These are phyloP conservation scores for Cyrtodaria siliqua DNA, from an alignment of 2,888 invertebrate species.

Conservation along the genomic window DNA sequence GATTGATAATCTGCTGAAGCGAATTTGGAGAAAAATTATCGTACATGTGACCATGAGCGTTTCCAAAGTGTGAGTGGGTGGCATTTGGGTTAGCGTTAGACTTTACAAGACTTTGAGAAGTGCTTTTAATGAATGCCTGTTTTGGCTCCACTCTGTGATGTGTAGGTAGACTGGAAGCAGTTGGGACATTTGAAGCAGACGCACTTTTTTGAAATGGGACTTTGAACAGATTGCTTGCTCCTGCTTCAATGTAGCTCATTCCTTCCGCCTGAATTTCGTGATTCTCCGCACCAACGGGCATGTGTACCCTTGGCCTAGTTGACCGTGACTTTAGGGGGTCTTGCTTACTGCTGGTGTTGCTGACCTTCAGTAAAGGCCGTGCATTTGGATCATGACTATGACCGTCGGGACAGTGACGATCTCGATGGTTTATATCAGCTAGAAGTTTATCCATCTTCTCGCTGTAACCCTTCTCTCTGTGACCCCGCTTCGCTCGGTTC, in stretches of 20 bases:
- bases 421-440: slow-evolving; percentile 67
- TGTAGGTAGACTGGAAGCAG: slow-evolving; percentile 42
- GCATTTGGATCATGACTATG: slow-evolving; percentile 66
- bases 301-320: slow-evolving; percentile 65
- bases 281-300: slow-evolving; percentile 72
- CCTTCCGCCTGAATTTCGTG: slow-evolving; percentile 56
- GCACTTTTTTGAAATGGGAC: slow-evolving; percentile 61
- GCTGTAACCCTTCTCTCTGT: slow-evolving; percentile 33
- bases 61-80: slow-evolving; percentile 28
- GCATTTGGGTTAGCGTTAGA: slow-evolving; percentile 28
- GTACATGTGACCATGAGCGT: slow-evolving; percentile 50
- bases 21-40: slow-evolving; percentile 63
- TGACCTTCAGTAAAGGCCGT: slow-evolving; percentile 51
- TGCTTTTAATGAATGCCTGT: slow-evolving; percentile 71
- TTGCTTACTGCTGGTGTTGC: slow-evolving; percentile 28
- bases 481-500: slow-evolving; percentile 63
- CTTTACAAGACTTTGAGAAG: slow-evolving; percentile 60
- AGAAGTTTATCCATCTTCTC: slow-evolving; percentile 68
- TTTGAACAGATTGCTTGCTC: slow-evolving; percentile 60
- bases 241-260: slow-evolving; percentile 62
- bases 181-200: slow-evolving; percentile 56
- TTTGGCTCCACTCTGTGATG: slow-evolving; percentile 67
- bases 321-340: slow-evolving; percentile 51
- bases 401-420: slow-evolving; percentile 61
- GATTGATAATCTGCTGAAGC: slow-evolving; percentile 64